phyloP scores from a whole-genome alignment of 2,888 invertebrate genomes.

The Leucophenga montana region DNA sequence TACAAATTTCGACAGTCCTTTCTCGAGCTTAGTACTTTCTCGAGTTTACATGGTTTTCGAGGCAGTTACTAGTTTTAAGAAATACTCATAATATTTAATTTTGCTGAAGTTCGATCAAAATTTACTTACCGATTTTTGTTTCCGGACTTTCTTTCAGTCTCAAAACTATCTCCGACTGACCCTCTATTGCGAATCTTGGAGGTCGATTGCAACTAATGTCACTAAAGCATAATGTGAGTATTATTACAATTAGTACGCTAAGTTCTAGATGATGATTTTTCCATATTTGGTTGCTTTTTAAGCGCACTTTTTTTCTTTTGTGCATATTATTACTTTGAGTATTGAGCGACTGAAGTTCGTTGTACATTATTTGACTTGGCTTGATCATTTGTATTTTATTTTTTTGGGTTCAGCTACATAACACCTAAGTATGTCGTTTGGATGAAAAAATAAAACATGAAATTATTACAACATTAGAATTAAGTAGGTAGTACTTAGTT shows the following conservation, averaged over 20 bases:
- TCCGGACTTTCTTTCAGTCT: slow-evolving; percentile 90
- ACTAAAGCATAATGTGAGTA: slow-evolving; percentile 48
- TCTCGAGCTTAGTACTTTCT: no score
- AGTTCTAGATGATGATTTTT: not conserved
- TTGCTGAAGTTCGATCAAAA: not conserved
- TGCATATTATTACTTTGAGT: slow-evolving; percentile 41
- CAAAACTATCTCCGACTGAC: slow-evolving; percentile 92
- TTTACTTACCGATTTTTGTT: slow-evolving; percentile 85
- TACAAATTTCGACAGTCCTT: no score
- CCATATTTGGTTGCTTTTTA: slow-evolving; percentile 43
- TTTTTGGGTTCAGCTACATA: slow-evolving; percentile 44
- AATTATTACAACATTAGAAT: slow-evolving; percentile 47
- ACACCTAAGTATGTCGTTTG: slow-evolving; percentile 38
- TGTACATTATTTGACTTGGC: slow-evolving; percentile 48
- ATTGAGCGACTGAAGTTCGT: slow-evolving; percentile 43
- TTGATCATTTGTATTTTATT: not conserved
- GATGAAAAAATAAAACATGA: slow-evolving; percentile 50
- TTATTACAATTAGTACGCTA: slow-evolving; percentile 32
- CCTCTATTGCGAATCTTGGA: slow-evolving; percentile 90
- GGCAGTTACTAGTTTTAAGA: no score
- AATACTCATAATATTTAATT: no score
- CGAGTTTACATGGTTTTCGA: no score
- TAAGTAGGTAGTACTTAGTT: no score
- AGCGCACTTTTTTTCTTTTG: slow-evolving; percentile 63
- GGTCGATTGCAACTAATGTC: slow-evolving; percentile 78